Percentiles rank a stretch among this genome's conserved stretches.
Evolutionary conservation across 2,797 vertebrate species (phyloP).

Genomic region (Aratinga solstitialis): DNA sequence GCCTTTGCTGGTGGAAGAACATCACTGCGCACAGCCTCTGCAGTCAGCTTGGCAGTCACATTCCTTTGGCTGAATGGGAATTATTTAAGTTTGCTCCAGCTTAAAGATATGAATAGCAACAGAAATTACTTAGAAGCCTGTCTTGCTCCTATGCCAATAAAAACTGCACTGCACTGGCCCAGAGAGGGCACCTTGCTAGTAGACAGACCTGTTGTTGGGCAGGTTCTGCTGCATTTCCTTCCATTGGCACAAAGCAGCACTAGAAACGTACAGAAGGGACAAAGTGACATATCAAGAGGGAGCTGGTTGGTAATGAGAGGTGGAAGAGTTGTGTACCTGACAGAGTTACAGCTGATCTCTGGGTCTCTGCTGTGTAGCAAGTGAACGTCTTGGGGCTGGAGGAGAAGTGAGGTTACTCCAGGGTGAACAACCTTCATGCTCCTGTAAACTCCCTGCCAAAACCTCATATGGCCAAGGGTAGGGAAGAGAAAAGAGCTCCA

Average conservation of each 20-base stretch:
- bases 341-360: neutral
- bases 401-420: neutral
- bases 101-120: neutral
- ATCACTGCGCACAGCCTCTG: neutral
- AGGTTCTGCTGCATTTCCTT: slow-evolving; percentile 45
- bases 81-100: neutral
- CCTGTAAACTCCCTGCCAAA: neutral
- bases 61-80: neutral
- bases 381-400: neutral
- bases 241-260: neutral
- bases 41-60: neutral
- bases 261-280: neutral
- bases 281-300: neutral
- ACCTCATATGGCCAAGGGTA: neutral
- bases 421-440: neutral
- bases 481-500: neutral
- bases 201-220: neutral
- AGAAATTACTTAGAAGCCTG: neutral
- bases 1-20: neutral
- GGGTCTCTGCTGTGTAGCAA: neutral
- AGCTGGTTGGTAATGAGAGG: neutral
- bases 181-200: neutral
- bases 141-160: neutral
- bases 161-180: neutral
- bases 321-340: neutral